Percentiles rank a stretch among this genome's conserved stretches.
phyloP scores from a whole-genome alignment of 1,140 invertebrate genomes.

The Drosophila ogumai region DNA sequence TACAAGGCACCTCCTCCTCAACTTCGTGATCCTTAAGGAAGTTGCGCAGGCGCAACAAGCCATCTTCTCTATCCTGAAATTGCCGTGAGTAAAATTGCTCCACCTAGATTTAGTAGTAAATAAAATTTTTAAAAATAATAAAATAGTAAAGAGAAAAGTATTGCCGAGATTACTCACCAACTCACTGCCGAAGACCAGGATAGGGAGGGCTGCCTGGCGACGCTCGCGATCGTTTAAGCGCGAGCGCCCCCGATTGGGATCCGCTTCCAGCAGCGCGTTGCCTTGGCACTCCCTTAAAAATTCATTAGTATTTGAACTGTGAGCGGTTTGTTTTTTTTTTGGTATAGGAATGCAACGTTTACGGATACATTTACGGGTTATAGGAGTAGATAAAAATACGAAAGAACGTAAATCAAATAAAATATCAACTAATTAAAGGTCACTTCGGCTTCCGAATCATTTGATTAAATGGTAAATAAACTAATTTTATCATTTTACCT shows the following conservation, averaged over 20 bases:
- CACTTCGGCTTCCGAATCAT: slow-evolving; percentile 9
- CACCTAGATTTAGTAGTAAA: slow-evolving; percentile 86
- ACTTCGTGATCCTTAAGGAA: slow-evolving; percentile 87
- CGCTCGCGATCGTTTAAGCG: slow-evolving; percentile 94
- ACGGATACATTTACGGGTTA: slow-evolving; percentile 68
- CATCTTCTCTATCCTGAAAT: slow-evolving; percentile 96
- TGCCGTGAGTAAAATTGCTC: slow-evolving; percentile 97
- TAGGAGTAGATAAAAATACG: slow-evolving; percentile 55
- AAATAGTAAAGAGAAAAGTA: neutral
- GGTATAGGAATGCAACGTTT: slow-evolving; percentile 48
- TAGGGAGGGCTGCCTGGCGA: slow-evolving; percentile 95
- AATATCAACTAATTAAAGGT: slow-evolving; percentile 22
- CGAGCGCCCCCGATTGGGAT: slow-evolving; percentile 87
- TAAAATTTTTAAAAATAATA: neutral
- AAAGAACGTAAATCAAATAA: slow-evolving; percentile 39
- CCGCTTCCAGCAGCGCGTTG: slow-evolving; percentile 86
- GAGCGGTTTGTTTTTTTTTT: slow-evolving; percentile 46
- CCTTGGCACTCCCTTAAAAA: slow-evolving; percentile 90
- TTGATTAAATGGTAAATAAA: neutral
- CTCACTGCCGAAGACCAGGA: slow-evolving; percentile 95
- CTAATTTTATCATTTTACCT: no score
- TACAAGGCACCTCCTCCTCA: slow-evolving; percentile 20
- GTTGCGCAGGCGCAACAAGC: slow-evolving; percentile 90
- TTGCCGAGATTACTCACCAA: slow-evolving; percentile 87
- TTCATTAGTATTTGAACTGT: slow-evolving; percentile 91